Percentiles rank a stretch among this genome's conserved stretches.
phyloP scores from a whole-genome alignment of 1,140 invertebrate species.

The Pissodes strobi region DNA sequence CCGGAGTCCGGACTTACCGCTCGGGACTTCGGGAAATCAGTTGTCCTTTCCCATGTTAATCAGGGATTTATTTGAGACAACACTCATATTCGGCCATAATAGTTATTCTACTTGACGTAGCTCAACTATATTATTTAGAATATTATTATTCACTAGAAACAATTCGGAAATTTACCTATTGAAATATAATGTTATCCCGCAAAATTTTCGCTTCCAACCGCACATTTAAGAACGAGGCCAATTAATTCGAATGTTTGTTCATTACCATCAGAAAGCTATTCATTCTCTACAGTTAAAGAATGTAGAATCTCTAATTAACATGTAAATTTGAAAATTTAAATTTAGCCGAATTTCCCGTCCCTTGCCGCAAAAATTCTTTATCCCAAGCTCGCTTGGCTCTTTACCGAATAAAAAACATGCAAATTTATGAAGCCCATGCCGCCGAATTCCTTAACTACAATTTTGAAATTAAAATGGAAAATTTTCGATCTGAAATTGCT shows the following conservation, averaged over 20 bases:
- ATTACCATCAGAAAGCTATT: slow-evolving; percentile 22
- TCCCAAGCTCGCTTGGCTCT: slow-evolving; percentile 1
- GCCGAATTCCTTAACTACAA: too few relatives aligned
- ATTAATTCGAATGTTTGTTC: slow-evolving; percentile 12
- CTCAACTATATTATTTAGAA: neutral
- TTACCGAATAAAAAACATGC: slow-evolving; percentile 23
- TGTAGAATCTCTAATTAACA: slow-evolving; percentile 24
- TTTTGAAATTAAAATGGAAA: too few relatives aligned
- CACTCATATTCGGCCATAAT: neutral
- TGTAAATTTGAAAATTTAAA: slow-evolving; percentile 26
- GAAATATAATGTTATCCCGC: neutral
- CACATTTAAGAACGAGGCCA: slow-evolving; percentile 6
- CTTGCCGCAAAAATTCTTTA: slow-evolving; percentile 7
- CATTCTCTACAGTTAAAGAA: slow-evolving; percentile 11
- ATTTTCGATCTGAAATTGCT: too few relatives aligned
- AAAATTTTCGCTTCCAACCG: neutral
- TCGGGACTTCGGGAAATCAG: slow-evolving; percentile 38
- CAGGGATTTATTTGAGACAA: slow-evolving; percentile 38
- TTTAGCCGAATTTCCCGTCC: slow-evolving; percentile 3
- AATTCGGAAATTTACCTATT: neutral
- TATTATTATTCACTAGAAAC: neutral
- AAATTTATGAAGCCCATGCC: too few relatives aligned
- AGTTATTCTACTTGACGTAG: neutral
- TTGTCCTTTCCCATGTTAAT: slow-evolving; percentile 45
- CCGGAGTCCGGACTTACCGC: slow-evolving; percentile 26